Base-by-base conservation (phyloP, 2,797 vertebrate genomes). In the Syngnathus rostellatus region DNA sequence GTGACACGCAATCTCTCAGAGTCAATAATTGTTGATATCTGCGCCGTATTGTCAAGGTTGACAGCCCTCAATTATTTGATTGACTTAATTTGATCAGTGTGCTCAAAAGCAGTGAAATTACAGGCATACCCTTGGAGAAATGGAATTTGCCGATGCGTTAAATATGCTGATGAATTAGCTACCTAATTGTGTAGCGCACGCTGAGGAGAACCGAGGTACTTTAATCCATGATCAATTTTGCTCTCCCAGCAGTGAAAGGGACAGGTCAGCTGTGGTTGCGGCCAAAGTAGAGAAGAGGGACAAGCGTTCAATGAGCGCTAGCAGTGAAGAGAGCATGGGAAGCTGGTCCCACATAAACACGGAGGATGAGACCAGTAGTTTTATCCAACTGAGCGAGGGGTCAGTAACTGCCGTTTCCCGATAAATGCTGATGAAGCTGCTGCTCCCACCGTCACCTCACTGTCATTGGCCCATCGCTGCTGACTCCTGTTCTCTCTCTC, bases 341-440 rank as follows among this genome's bases (percentile, higher is more conserved):
- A 98, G 96, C 90, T 98, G 97, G 96, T 96, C 94, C 74, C 95
- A 98, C 85, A 88, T 98, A 64, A 92, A 90, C 72, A 94, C 94
- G 0, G 96, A 98, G 37, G 95, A 98, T 62, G 97, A 99, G 87
- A 93, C 92, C 1, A 97, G 95, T 85, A 98, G 96, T 89, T 98
- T 94, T 89, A 90, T 98, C 80, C 97, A 98, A 79, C 93, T 98
- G 86, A 98, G 95, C 0, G 95, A 98, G 86, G 89, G 92, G 90
- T 98, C 94, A 88, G 92, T 98, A 90, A 95, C 91, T 90, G 45
- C 81, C 74, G 79, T 83, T 84, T 79, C 75, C 76, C 81, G 72
- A 81, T 77, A 38, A 67, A 71, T 9, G 81, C 81, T 82, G 70
- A 68, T 66, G 75, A 74, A 21, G 72, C 82, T 80, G 77, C 82